Conservation (phyloP, 2,797 vertebrate genomes). For the Taenioides sp. region DNA sequence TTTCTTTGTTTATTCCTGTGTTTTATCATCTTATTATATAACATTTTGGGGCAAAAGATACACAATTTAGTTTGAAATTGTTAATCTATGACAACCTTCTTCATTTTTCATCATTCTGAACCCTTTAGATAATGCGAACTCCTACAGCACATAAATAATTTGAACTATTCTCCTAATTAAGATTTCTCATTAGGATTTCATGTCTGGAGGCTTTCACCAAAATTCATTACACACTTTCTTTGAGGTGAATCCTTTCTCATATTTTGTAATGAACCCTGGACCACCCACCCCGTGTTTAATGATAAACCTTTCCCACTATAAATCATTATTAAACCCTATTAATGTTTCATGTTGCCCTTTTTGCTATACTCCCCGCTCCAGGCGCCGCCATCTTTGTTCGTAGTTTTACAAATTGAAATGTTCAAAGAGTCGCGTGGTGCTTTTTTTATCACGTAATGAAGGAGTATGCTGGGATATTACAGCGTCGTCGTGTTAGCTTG, state of each 20-base stretch:
- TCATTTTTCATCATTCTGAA: no score
- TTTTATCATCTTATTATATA: no score
- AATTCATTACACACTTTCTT: conserved; percentile 11
- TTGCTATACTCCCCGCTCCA: conserved; percentile 8
- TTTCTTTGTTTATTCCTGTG: background rate
- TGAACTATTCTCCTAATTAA: background rate
- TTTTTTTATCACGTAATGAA: background rate
- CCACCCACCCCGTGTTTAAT: conserved; percentile 12
- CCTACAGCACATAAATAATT: background rate
- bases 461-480: background rate
- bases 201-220: conserved; percentile 5
- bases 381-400: conserved; percentile 14
- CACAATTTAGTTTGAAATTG: no score
- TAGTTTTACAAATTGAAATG: conserved; percentile 15
- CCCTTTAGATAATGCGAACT: background rate
- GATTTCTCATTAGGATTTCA: conserved; percentile 20
- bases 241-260: conserved; percentile 6
- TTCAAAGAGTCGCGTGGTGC: background rate
- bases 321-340: conserved; percentile 23
- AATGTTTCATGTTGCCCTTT: conserved; percentile 35
- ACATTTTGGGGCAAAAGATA: no score
- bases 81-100: no score
- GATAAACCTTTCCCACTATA: conserved; percentile 8
- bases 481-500: conserved; percentile 11
- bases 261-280: conserved; percentile 8